A percentile compares a stretch with the other conserved stretches of the same genome.
Evolutionary conservation across 2,113 vertebrate genomes (phyloP).

Genomic region (Hemicordylus capensis): DNA sequence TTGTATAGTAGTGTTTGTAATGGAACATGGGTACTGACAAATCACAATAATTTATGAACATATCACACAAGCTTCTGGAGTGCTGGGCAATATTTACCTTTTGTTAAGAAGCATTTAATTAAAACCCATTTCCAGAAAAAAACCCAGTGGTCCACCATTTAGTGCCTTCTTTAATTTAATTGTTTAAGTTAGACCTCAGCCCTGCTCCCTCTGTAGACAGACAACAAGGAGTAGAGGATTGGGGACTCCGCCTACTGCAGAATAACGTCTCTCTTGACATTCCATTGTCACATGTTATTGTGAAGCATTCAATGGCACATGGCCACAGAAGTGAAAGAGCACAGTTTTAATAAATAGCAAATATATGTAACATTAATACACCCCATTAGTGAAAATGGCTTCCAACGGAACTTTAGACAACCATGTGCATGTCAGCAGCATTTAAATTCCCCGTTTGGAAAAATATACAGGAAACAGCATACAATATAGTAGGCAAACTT

Average conservation of each 20-base stretch:
- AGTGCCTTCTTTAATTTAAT: no score
- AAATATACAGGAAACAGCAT: background rate
- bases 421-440: background rate
- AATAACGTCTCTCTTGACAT: background rate
- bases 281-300: background rate
- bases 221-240: background rate
- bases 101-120: background rate
- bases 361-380: no score
- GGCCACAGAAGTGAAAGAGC: background rate
- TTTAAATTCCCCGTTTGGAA: constrained; percentile 4
- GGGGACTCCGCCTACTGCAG: background rate
- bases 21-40: background rate
- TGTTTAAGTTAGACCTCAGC: no score
- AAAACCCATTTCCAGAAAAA: background rate
- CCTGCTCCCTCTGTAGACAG: background rate
- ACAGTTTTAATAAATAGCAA: background rate
- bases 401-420: background rate
- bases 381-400: background rate
- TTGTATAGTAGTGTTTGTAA: background rate
- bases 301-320: background rate
- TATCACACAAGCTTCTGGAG: background rate
- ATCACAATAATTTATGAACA: background rate
- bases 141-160: background rate
- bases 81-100: background rate
- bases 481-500: background rate